Base-by-base conservation (phyloP, 2,888 invertebrate species). In the Rotaria macrura region DNA sequence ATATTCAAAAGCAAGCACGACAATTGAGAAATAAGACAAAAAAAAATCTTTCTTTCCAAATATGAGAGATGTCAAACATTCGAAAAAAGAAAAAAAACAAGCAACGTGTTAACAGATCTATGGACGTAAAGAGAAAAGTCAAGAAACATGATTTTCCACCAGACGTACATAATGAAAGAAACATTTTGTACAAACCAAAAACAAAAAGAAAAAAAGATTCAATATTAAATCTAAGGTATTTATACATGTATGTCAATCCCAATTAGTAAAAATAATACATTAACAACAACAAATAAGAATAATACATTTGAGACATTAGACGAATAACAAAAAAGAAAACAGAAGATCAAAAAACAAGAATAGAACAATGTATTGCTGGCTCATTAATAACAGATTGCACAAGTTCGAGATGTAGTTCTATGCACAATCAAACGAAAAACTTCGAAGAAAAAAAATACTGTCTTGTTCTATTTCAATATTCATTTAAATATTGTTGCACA, bases 1-100 rank as follows among this genome's bases (percentile, higher is more conserved):
- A 65, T 65, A 65, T 34, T 65, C 65, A 65, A 65, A 65, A 65
- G 65, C 65, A 65, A 65, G 65, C 34, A 65, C 65, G 65, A 65
- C 65, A 65, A 65, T 65, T 65, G 65, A 65, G 65, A 65, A 38
- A 65, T 38, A 65, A 65, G 17, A 34, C 34, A 34, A 65, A 20
- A 38, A 65, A 65, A 25, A 25, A n/a, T n/a, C n/a, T n/a, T n/a
- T n/a, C n/a, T n/a, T n/a, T 54, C 9, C 25, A 29, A 34, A 65
- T 34, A 65, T 65, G 65, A 65, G 65, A 65, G 34, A 20, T 65
- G 65, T 65, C 65, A 65, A 65, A 65, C 65, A 65, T 4, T 65
- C n/a, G 14, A 14, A 34, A 65, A 34, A 65, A 65, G 34, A 29
- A 29, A 65, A 34, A 1, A 54, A 65, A 65, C 34, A 34, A 65